Evolutionary conservation across 2,888 invertebrate genomes (phyloP).

Genomic region (Philereme vetulata): DNA sequence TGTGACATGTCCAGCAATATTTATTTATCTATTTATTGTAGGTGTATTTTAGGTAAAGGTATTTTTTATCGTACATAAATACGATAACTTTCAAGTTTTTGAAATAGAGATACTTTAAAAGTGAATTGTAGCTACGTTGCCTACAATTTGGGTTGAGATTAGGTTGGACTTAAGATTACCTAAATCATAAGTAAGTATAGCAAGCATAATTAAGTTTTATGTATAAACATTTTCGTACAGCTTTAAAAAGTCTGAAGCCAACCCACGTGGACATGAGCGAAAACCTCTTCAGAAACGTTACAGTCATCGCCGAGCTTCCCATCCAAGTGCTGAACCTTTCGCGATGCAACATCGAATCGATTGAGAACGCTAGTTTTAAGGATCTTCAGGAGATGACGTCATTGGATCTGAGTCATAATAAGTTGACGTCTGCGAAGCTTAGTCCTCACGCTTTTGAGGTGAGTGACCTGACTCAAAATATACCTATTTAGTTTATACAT

Average conservation of each 20-base stretch:
- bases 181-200: no score
- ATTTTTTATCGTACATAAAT: no score
- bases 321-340: slow-evolving; percentile 85
- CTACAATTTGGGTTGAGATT: no score
- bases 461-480: slow-evolving; percentile 38
- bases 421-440: slow-evolving; percentile 83
- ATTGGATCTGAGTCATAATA: slow-evolving; percentile 88
- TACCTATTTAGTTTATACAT: no score
- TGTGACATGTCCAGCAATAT: no score
- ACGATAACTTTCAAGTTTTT: no score
- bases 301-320: slow-evolving; percentile 79
- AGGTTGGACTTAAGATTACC: no score
- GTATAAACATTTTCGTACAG: slow-evolving; percentile 50
- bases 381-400: slow-evolving; percentile 84
- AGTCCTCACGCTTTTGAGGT: slow-evolving; percentile 88
- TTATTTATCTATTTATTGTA: no score
- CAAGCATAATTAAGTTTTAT: no score
- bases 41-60: no score
- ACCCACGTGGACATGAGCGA: slow-evolving; percentile 71
- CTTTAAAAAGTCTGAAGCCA: slow-evolving; percentile 59
- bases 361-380: slow-evolving; percentile 85
- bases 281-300: slow-evolving; percentile 74
- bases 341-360: slow-evolving; percentile 85
- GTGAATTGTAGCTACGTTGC: no score
- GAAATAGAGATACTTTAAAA: no score